A percentile compares a stretch with the other conserved stretches of the same genome.
phyloP scores from a whole-genome alignment of 1,140 invertebrate species.

The Daktulosphaira vitifoliae region DNA sequence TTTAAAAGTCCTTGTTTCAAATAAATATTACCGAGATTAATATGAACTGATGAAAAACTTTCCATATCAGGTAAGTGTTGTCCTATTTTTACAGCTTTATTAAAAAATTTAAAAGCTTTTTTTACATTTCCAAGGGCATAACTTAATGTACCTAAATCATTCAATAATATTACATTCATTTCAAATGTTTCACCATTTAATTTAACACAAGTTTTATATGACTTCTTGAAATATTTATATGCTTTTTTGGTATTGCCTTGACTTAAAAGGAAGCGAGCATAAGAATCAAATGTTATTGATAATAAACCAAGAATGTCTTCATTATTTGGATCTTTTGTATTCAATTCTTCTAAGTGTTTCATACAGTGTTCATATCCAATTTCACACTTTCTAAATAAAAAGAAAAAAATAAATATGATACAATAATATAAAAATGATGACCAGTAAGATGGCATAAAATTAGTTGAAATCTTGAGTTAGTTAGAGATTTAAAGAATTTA shows the following conservation, averaged over 20 bases:
- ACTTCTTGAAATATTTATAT: slow-evolving; percentile 56
- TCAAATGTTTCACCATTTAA: slow-evolving; percentile 58
- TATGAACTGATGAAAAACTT: slow-evolving; percentile 63
- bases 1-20: slow-evolving; percentile 59
- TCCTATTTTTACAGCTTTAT: slow-evolving; percentile 60
- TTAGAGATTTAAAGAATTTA: too few relatives aligned
- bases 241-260: slow-evolving; percentile 56
- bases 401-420: slow-evolving; percentile 24
- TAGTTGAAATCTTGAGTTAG: too few relatives aligned
- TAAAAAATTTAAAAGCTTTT: slow-evolving; percentile 60
- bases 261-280: slow-evolving; percentile 64
- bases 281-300: slow-evolving; percentile 69
- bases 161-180: slow-evolving; percentile 68
- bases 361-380: slow-evolving; percentile 69
- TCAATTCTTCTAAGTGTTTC: slow-evolving; percentile 53
- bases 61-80: slow-evolving; percentile 52
- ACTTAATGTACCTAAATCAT: slow-evolving; percentile 72
- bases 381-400: slow-evolving; percentile 52
- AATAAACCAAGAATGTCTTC: slow-evolving; percentile 54
- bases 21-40: slow-evolving; percentile 74
- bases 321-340: slow-evolving; percentile 44
- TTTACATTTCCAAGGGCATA: slow-evolving; percentile 56
- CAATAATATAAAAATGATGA: not conserved
- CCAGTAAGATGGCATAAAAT: not conserved
- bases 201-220: slow-evolving; percentile 54